phyloP scores from a whole-genome alignment of 2,888 invertebrate genomes.

The Lasioglossum zephyrum region DNA sequence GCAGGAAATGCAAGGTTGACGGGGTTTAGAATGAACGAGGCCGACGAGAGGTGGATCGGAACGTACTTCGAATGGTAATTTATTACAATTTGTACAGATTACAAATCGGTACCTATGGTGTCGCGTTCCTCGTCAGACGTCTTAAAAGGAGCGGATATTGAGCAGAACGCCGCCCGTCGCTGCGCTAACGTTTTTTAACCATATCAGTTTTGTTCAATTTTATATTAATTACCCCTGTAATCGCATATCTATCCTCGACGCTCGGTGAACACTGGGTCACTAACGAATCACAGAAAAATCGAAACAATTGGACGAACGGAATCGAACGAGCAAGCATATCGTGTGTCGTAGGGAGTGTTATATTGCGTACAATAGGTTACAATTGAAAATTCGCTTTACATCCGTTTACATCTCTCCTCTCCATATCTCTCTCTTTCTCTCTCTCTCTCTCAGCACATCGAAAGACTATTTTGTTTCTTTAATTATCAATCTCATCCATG shows the following conservation, averaged over 20 bases:
- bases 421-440: neutral
- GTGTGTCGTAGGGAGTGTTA: conserved; percentile 29
- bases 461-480: neutral
- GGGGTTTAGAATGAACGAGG: neutral
- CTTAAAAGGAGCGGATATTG: conserved; percentile 73
- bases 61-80: conserved; percentile 69
- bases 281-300: conserved; percentile 47
- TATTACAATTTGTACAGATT: conserved; percentile 76
- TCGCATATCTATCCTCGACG: conserved; percentile 62
- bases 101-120: conserved; percentile 72
- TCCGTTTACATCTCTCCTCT: neutral
- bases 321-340: conserved; percentile 16
- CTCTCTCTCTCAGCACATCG: neutral
- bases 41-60: conserved; percentile 6
- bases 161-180: conserved; percentile 69
- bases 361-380: conserved; percentile 47
- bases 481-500: neutral
- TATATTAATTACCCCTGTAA: conserved; percentile 67
- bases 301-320: neutral
- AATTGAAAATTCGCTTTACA: conserved; percentile 25
- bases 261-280: conserved; percentile 66
- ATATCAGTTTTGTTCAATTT: conserved; percentile 45
- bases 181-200: conserved; percentile 69
- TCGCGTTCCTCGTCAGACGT: conserved; percentile 68
- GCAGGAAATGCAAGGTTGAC: neutral